Evolutionary conservation across 2,797 vertebrate species (phyloP).

Genomic region (Lacerta bilineata): DNA sequence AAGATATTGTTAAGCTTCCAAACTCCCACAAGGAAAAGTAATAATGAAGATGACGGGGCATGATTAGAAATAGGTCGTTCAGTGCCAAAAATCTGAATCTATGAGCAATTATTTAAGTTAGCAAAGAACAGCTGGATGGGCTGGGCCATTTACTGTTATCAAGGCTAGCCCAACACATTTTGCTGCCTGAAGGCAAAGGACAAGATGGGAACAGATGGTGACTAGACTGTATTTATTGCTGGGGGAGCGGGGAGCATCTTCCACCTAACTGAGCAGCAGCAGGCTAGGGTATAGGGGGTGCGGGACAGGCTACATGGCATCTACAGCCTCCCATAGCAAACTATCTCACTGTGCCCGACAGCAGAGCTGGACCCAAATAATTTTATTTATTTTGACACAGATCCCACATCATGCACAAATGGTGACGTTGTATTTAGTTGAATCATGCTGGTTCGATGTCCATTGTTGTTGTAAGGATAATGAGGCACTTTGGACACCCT

Average conservation of each 20-base stretch:
- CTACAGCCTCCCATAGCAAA: too few relatives aligned
- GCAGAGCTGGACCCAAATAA: neutral
- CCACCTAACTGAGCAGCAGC: neutral
- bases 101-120: constrained; percentile 52
- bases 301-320: too few relatives aligned
- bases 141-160: neutral
- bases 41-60: constrained; percentile 44
- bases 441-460: too few relatives aligned
- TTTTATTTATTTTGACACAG: neutral
- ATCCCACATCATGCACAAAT: too few relatives aligned
- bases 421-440: too few relatives aligned
- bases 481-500: too few relatives aligned
- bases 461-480: too few relatives aligned
- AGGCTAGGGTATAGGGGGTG: neutral
- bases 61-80: constrained; percentile 37
- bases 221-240: neutral
- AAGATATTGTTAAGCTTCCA: constrained; percentile 41
- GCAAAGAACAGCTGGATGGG: constrained; percentile 53
- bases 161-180: neutral
- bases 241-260: neutral
- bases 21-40: constrained; percentile 39
- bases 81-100: constrained; percentile 61
- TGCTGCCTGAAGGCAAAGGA: neutral
- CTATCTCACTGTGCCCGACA: too few relatives aligned
- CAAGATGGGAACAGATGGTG: neutral